Conservation (phyloP, 2,113 vertebrate species). For the Colinus virginianus region DNA sequence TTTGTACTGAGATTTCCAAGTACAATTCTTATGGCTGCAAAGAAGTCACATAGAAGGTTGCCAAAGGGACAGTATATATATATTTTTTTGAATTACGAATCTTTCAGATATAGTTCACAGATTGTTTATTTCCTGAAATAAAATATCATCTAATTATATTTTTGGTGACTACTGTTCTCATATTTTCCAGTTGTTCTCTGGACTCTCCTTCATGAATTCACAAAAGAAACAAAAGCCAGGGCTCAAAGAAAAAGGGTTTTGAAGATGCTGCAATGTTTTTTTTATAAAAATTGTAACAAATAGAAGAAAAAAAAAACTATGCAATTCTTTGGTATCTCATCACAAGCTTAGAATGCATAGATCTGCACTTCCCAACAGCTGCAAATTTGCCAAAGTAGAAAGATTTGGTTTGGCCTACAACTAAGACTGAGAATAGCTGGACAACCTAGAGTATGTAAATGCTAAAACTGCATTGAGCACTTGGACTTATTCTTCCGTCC, state of each 20-base stretch:
- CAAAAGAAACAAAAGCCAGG: background rate
- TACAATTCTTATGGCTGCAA: background rate
- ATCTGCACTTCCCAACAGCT: background rate
- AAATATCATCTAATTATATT: background rate
- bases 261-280: background rate
- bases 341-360: background rate
- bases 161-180: background rate
- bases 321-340: background rate
- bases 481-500: background rate
- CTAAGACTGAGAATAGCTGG: background rate
- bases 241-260: background rate
- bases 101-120: background rate
- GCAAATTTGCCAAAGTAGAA: background rate
- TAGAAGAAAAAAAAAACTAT: background rate
- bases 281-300: background rate
- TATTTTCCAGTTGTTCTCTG: background rate
- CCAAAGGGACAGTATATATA: background rate
- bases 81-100: background rate
- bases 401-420: background rate
- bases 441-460: background rate
- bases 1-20: background rate
- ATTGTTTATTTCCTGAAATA: background rate
- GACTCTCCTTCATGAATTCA: background rate
- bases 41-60: background rate
- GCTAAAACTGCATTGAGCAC: background rate